A percentile compares a stretch with the other conserved stretches of the same genome.
Conservation (phyloP, 2,888 invertebrate species). For the Andrena dorsata region DNA sequence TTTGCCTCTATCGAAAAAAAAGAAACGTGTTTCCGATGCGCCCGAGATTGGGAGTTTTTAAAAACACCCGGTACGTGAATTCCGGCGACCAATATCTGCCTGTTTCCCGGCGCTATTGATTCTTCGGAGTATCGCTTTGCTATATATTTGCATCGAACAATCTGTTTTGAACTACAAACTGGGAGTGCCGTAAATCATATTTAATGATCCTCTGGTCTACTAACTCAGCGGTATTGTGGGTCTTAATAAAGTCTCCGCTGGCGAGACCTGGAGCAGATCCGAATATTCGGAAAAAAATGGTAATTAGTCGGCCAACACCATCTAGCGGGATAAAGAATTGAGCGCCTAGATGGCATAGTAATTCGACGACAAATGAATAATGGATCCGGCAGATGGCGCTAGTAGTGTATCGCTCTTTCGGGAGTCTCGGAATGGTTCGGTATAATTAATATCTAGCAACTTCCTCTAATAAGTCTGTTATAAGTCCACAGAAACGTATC, state of each 20-base stretch:
- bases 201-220: constrained; percentile 59
- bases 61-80: constrained; percentile 21
- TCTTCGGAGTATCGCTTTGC: constrained; percentile 50
- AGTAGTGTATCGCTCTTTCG: neutral
- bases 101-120: constrained; percentile 43
- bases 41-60: neutral
- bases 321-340: constrained; percentile 1
- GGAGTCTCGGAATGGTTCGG: neutral
- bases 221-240: constrained; percentile 53
- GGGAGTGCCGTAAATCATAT: constrained; percentile 56
- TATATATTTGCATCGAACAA: constrained; percentile 58
- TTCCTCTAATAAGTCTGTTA: neutral
- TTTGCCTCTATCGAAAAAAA: neutral
- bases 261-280: constrained; percentile 7
- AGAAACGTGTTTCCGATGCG: neutral
- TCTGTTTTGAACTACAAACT: constrained; percentile 58
- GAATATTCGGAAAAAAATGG: constrained; percentile 13
- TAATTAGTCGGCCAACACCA: constrained; percentile 9
- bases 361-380: neutral
- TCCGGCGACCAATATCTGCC: constrained; percentile 15
- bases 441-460: constrained; percentile 1
- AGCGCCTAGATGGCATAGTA: neutral
- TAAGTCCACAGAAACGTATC: neutral
- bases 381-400: neutral
- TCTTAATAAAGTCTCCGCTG: constrained; percentile 55